Evolutionary conservation across 2,113 vertebrate genomes (phyloP), one percentile per base, ranked within the genome.

Genomic region (Salminus brasiliensis): DNA sequence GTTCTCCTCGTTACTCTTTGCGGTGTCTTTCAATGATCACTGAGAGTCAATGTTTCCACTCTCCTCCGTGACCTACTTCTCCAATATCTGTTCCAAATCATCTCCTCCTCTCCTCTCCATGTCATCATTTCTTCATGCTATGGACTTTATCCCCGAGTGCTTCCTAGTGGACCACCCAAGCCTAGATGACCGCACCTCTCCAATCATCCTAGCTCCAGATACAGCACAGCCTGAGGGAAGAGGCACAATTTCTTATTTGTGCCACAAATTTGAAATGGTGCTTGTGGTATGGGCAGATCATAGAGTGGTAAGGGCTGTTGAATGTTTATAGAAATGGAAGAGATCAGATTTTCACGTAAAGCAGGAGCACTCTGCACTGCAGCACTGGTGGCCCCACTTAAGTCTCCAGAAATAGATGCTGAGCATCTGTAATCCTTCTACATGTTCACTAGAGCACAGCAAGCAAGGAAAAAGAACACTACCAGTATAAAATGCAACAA

Each of bases 141-240:
- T 74, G 70, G 59, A 27, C 70, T 70, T 67, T 41, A 68, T 60
- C 27, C 76, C 7, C 41, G 25, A 67, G 18, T 72, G 47, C 57
- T 45, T 74, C 49, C 73, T 82, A 15, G 29, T 12, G 47, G 85
- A 86, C 92, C 92, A 92, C 92, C 90, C 92, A 92, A 63, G 55
- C 77, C 72, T 86, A 79, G 79, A 82, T 86, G 85, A 90, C 91
- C 91, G 72, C 87, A 88, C 85, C 81, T 89, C 87, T 80, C 82
- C 77, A 80, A 69, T 47, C 72, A 76, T 76, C 71, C 79, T 82
- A 83, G 85, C 87, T 89, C 86, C 81, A 84, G 69, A 65, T 81
- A 45, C 77, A 83, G 86, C 70, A 88, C 85, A 81, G 82, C 89
- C 87, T 85, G 80, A 81, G 83, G 59, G 68, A 57, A 84, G 71